These are phyloP conservation scores for Chelidonichthys spinosus DNA, from an alignment of 2,797 vertebrate species.

Conservation along the genomic window DNA sequence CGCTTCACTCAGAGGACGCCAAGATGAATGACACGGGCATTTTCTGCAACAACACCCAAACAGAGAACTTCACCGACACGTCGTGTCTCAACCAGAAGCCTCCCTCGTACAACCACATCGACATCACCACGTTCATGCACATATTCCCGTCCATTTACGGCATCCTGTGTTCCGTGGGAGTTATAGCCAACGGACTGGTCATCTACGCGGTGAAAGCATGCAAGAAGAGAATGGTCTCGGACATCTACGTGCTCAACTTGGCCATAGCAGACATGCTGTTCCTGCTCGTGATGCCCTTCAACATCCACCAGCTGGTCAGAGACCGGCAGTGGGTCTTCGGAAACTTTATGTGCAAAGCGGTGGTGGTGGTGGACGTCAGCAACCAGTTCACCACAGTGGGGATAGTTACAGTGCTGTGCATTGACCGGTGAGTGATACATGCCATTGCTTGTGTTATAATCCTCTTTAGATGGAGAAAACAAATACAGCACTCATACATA, in stretches of 20 bases:
- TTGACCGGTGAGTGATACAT: conserved; percentile 82
- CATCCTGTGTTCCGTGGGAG: conserved; percentile 84
- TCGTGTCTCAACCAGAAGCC: conserved; percentile 61
- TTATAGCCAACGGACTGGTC: conserved; percentile 85
- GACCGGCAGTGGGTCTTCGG: conserved; percentile 88
- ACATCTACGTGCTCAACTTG: conserved; percentile 88
- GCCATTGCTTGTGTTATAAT: not conserved
- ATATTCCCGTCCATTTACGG: conserved; percentile 86
- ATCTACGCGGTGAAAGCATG: conserved; percentile 86
- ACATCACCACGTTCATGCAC: conserved; percentile 86
- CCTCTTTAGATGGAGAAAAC: no score
- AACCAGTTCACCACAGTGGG: conserved; percentile 90
- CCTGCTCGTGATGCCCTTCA: conserved; percentile 88
- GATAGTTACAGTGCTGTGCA: conserved; percentile 86
- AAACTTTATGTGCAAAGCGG: conserved; percentile 88
- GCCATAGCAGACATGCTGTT: conserved; percentile 88
- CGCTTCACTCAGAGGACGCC: not conserved
- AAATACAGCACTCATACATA: not conserved
- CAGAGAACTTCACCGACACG: conserved; percentile 58
- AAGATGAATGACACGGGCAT: conserved; percentile 80
- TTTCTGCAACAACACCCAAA: conserved; percentile 65
- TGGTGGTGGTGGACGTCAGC: conserved; percentile 88
- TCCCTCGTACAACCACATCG: conserved; percentile 63
- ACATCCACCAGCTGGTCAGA: conserved; percentile 87
- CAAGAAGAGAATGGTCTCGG: conserved; percentile 88